Evolutionary conservation across 2,888 invertebrate genomes (phyloP).

Genomic region (Drosophila testacea): DNA sequence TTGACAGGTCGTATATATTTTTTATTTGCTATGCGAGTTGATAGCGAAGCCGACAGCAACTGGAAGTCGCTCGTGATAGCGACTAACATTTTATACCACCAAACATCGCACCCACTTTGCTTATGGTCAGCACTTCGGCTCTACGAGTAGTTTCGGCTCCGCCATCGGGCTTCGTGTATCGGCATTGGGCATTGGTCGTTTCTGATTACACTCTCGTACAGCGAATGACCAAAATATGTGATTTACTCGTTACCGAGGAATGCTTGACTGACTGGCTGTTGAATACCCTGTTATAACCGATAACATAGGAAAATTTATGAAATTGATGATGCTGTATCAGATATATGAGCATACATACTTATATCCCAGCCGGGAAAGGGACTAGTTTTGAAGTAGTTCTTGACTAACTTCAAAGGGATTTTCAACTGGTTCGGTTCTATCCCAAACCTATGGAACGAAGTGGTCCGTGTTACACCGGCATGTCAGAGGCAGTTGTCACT

Average conservation of each 20-base stretch:
- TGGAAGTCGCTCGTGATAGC: slow-evolving; percentile 52
- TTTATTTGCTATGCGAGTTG: slow-evolving; percentile 38
- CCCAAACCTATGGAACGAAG: no score
- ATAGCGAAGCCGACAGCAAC: slow-evolving; percentile 64
- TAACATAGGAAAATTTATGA: no score
- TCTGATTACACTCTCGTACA: neutral
- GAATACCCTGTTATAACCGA: slow-evolving; percentile 1
- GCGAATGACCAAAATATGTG: slow-evolving; percentile 38
- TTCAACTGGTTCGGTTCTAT: no score
- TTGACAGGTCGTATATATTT: slow-evolving; percentile 29
- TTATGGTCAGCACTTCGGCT: slow-evolving; percentile 14
- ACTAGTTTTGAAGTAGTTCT: no score
- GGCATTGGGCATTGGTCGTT: slow-evolving; percentile 48
- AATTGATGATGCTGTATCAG: neutral
- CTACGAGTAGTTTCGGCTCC: slow-evolving; percentile 6
- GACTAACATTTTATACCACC: slow-evolving; percentile 66
- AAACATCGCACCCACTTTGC: slow-evolving; percentile 52
- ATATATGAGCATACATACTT: no score
- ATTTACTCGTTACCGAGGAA: neutral
- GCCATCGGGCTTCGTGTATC: neutral
- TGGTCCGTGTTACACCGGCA: no score
- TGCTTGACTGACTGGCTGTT: neutral
- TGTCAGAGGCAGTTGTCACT: no score
- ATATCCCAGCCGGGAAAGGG: no score
- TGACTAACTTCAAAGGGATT: no score